Conservation (phyloP, 1,140 invertebrate species). For the Drosophila tsacasi region DNA sequence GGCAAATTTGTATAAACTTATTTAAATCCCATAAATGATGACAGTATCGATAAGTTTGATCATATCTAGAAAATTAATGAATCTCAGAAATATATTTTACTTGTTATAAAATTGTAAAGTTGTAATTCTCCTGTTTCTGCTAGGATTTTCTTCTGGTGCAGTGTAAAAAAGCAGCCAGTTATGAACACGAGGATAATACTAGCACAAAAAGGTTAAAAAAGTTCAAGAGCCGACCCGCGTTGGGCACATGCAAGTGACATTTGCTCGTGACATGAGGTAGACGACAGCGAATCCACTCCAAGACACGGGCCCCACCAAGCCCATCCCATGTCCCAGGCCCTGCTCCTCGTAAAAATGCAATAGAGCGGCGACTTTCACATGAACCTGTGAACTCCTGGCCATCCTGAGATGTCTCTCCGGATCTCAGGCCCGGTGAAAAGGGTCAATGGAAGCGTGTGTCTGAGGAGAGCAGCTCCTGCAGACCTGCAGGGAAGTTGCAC, state of each 20-base stretch:
- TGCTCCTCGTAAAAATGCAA: conserved; percentile 54
- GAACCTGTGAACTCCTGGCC: conserved; percentile 71
- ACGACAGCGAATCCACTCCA: conserved; percentile 67
- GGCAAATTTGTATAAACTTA: background rate
- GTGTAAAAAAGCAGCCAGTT: conserved; percentile 54
- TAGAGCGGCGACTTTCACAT: conserved; percentile 78
- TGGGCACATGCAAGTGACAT: conserved; percentile 77
- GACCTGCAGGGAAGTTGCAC: conserved; percentile 22
- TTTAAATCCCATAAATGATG: no score
- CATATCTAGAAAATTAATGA: no score
- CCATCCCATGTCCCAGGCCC: background rate
- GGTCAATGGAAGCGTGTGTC: conserved; percentile 73
- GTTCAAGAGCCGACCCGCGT: conserved; percentile 74
- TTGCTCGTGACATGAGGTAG: conserved; percentile 81
- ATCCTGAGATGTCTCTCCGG: conserved; percentile 26
- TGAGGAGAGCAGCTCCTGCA: conserved; percentile 8
- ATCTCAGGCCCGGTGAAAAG: conserved; percentile 39
- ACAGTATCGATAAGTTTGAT: no score
- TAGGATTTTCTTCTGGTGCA: conserved; percentile 1
- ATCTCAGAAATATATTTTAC: no score
- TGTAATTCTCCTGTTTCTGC: background rate
- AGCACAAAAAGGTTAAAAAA: conserved; percentile 78
- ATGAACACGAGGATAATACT: conserved; percentile 66
- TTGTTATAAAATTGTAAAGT: background rate
- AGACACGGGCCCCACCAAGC: conserved; percentile 43